Base-by-base conservation (phyloP, 2,113 vertebrate genomes). In the Nycticebus coucang region DNA sequence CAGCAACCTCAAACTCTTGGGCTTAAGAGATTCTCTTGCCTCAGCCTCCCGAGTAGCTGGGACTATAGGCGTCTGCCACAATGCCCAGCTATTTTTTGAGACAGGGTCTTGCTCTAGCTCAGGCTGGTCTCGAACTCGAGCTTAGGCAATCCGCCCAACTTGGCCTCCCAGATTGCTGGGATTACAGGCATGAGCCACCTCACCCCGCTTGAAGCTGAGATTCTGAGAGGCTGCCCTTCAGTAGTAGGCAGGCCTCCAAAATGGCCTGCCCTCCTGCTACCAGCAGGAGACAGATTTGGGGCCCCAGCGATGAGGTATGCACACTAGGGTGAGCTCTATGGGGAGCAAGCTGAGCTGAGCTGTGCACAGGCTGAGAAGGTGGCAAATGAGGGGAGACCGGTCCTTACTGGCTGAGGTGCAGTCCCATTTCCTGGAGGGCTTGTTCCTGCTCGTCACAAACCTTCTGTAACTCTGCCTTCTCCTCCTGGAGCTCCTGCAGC, bases 401-500 rank as follows among this genome's bases (percentile, higher is more conserved):
- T 74, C 95, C 98, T 99, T 98, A 99, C 99, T 99, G 99, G 98
- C 99, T 99, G 94, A 99, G 99, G 94, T 99, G 99, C 79, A 99
- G 98, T 4, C 99, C 99, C 99, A 99, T 99, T 98, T 99, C 99
- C 97, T 99, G 99, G 28, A 99, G 99, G 37, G 99, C 99, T 97
- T 99, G 99, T 59, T 99, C 99, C 95, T 99, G 99, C 87, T 99
- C 99, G 55, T 99, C 98, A 85, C 98, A 99, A 13, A 96, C 98
- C 98, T 99, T 99, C 97, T 99, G 99, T 45, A 99, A 97, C 95
- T 99, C 98, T 82, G 98, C 97, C 98, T 99, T 99, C 98, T 99
- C 99, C 1, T 99, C 97, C 88, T 99, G 99, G 81, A 99, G 97
- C 82, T 99, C 99, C 95, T 98, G 98, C 82, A 99, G 97, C 96